phyloP scores from a whole-genome alignment of 2,797 vertebrate species.

The Urocyon cinereoargenteus region DNA sequence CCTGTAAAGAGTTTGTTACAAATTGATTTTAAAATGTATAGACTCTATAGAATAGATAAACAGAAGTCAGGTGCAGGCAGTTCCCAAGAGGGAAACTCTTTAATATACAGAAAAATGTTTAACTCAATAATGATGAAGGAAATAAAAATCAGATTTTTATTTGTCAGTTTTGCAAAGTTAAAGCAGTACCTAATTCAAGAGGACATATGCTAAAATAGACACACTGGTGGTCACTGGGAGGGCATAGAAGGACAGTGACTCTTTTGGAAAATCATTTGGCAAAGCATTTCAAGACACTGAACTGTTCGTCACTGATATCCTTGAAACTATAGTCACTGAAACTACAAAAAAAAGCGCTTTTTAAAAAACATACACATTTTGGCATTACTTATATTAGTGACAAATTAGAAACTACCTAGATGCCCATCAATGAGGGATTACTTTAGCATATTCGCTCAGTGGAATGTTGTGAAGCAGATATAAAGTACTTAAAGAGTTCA shows the following conservation, averaged over 20 bases:
- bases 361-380: not conserved
- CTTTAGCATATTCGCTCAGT: not conserved
- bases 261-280: not conserved
- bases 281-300: not conserved
- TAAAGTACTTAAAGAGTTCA: not conserved
- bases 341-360: not conserved
- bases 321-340: not conserved
- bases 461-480: not conserved
- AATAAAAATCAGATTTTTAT: not conserved
- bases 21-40: slow-evolving; percentile 45
- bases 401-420: not conserved
- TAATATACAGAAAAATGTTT: not conserved
- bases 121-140: not conserved
- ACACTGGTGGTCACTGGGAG: not conserved
- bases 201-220: not conserved
- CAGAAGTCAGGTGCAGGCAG: not conserved
- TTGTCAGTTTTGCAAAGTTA: slow-evolving; percentile 9
- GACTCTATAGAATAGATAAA: not conserved
- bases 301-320: not conserved
- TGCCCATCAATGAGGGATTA: not conserved
- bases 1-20: not conserved
- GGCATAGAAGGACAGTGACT: not conserved
- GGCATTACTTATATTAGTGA: slow-evolving; percentile 17
- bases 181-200: not conserved
- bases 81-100: slow-evolving; percentile 29